Evolutionary conservation across 2,797 vertebrate species (phyloP), one percentile per base, ranked within the genome.

Genomic region (Danio jaintianensis): DNA sequence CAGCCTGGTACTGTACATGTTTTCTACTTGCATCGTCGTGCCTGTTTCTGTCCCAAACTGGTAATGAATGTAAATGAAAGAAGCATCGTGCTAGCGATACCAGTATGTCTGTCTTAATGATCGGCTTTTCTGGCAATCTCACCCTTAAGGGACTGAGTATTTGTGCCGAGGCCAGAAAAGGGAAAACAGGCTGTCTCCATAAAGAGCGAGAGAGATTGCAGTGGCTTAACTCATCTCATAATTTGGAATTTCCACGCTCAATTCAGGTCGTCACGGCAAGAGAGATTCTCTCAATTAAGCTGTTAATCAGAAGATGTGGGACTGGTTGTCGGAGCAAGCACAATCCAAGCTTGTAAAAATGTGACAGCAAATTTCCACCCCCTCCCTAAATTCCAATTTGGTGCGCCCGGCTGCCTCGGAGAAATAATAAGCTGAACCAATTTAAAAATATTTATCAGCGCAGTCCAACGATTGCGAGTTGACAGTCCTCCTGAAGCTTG

Each of bases 371-470:
- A 92, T 92, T 88, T 92, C 89, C 75, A 91, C 86, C 89, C 87
- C 80, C 86, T 66, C 87, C 89, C 88, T 88, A 90, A 71, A 79
- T 72, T 91, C 89, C 89, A 92, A 93, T 93, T 93, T 92, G 88
- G 88, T 90, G 89, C 88, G 87, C 87, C 88, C 85, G 87, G 87
- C 91, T 83, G 87, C 92, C 88, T 90, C 87, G 89, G 87, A 89
- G 84, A 92, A 91, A 92, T 92, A 93, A 93, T 92, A 93, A 92
- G 89, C 83, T 88, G 87, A 92, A 92, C 89, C 90, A 92, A 92
- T 93, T 92, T 93, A 86, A 85, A 91, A 92, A 92, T 91, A 93
- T 93, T 92, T 93, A 92, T 93, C 90, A 90, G 89, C 87, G 81
- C 86, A 88, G 90, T 87, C 85, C 80, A 82, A 88, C 84, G 87